Conservation (phyloP, 1,140 invertebrate species). For the Agrypnia vestita region DNA sequence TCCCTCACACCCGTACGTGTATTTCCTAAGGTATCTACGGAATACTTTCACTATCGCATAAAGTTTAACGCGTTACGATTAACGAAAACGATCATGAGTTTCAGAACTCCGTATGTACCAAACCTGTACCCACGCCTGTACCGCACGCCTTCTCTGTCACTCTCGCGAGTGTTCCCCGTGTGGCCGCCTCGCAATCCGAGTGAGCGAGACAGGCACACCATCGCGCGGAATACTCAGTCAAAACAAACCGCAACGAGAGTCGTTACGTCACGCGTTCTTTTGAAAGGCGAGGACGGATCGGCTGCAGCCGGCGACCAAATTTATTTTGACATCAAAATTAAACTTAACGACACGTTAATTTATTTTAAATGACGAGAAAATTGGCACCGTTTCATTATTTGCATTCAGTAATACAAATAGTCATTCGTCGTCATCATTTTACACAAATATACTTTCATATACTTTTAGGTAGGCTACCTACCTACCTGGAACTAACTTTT, state of each 20-base stretch:
- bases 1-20: background rate
- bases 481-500: too few species aligned
- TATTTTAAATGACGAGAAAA: background rate
- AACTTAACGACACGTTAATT: constrained; percentile 6
- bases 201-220: background rate
- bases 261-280: constrained; percentile 8
- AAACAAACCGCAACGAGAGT: background rate
- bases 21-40: background rate
- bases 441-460: background rate
- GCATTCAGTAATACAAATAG: background rate
- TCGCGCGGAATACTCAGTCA: background rate
- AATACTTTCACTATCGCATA: background rate
- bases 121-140: background rate
- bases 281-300: background rate
- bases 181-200: background rate
- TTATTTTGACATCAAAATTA: constrained; percentile 7
- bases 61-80: background rate
- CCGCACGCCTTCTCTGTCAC: background rate
- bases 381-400: background rate
- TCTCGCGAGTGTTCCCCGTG: too few species aligned
- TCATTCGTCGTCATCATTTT: background rate
- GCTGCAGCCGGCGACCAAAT: background rate
- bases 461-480: background rate
- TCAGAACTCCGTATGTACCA: background rate
- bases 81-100: background rate